Conservation (phyloP, 1,140 invertebrate genomes). For the Sarcophaga peregrina region DNA sequence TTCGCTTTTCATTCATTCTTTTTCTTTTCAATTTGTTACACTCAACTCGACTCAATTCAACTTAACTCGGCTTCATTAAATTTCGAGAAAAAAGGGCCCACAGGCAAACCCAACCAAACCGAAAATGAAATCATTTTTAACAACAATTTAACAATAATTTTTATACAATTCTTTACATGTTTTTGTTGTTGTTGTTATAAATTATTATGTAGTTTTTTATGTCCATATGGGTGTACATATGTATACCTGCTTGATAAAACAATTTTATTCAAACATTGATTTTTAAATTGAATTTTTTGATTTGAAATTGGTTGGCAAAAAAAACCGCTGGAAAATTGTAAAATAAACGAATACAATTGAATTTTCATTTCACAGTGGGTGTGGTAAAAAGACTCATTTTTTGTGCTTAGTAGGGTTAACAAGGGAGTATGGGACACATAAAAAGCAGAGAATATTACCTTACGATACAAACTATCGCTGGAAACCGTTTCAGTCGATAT, state of each 20-base stretch:
- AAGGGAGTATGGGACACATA: neutral
- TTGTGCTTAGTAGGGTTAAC: too few relatives aligned
- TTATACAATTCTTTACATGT: neutral
- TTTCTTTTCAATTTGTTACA: conserved; percentile 25
- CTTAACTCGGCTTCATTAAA: neutral
- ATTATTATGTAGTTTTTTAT: too few relatives aligned
- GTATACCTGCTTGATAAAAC: too few relatives aligned
- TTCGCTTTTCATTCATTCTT: conserved; percentile 14
- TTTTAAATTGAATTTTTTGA: neutral
- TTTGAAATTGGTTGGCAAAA: neutral
- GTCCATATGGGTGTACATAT: too few relatives aligned
- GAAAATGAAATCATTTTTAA: conserved; percentile 16
- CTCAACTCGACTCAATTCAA: neutral
- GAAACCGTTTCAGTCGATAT: neutral
- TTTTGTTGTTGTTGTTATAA: too few relatives aligned
- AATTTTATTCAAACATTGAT: neutral
- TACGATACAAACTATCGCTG: neutral
- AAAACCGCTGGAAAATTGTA: neutral
- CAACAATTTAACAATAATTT: conserved; percentile 32
- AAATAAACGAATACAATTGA: neutral
- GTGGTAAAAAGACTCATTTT: too few relatives aligned
- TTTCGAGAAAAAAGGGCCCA: neutral
- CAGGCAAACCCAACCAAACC: neutral
- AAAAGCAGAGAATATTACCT: too few relatives aligned
- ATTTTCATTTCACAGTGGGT: neutral